A percentile compares a stretch with the other conserved stretches of the same genome.
Conservation (phyloP, 2,888 invertebrate species). For the Pheosia tremula region DNA sequence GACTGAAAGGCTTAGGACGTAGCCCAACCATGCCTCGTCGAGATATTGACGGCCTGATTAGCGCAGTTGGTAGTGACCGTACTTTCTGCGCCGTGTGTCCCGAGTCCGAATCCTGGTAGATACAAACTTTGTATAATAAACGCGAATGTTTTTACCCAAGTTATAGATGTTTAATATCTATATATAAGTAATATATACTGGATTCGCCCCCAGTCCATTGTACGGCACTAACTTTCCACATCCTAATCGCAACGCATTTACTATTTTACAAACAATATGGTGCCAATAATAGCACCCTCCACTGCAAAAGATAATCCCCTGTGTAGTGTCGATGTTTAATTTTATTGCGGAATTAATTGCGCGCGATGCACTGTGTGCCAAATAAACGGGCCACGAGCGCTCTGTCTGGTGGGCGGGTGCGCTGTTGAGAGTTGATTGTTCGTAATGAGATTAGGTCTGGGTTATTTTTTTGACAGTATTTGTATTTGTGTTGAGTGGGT, state of each 20-base stretch:
- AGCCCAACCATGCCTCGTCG: too few relatives aligned
- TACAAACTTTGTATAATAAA: too few relatives aligned
- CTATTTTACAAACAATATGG: slow-evolving; percentile 26
- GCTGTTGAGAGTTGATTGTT: slow-evolving; percentile 39
- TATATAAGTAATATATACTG: too few relatives aligned
- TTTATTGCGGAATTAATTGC: slow-evolving; percentile 78
- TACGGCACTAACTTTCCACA: too few relatives aligned
- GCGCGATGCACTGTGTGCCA: slow-evolving; percentile 55
- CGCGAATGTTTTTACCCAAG: too few relatives aligned
- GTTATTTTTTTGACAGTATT: slow-evolving; percentile 18
- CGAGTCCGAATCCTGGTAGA: too few relatives aligned
- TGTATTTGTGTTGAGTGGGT: slow-evolving; percentile 4
- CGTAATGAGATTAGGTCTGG: slow-evolving; percentile 44
- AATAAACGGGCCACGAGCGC: slow-evolving; percentile 55
- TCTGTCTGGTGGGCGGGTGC: slow-evolving; percentile 30
- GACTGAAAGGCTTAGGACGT: too few relatives aligned
- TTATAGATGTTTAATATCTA: too few relatives aligned
- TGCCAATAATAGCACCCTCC: slow-evolving; percentile 40
- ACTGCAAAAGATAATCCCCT: slow-evolving; percentile 53
- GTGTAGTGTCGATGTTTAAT: slow-evolving; percentile 61
- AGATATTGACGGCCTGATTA: too few relatives aligned
- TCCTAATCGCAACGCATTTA: not conserved
- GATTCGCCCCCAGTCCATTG: too few relatives aligned
- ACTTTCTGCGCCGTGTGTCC: too few relatives aligned
- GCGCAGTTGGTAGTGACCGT: too few relatives aligned